Conservation (phyloP, 2,888 invertebrate genomes). For the Drosophila subquinaria region DNA sequence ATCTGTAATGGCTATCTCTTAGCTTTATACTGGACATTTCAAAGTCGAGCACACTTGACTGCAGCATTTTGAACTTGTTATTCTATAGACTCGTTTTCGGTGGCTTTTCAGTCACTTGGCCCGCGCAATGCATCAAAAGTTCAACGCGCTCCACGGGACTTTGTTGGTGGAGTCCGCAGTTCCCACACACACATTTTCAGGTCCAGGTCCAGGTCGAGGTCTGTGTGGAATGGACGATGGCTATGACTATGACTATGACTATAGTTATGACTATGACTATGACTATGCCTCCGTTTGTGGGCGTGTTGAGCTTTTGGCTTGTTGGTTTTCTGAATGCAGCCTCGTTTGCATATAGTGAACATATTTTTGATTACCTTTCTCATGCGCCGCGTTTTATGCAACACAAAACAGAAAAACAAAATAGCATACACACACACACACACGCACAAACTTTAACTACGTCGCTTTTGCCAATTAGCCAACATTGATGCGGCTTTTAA, state of each 20-base stretch:
- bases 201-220: not conserved
- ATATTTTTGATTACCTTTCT: constrained; percentile 58
- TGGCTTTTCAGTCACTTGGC: constrained; percentile 65
- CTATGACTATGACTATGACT: not conserved
- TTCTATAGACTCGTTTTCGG: constrained; percentile 28
- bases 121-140: constrained; percentile 67
- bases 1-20: too few relatives aligned
- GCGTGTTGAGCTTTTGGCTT: constrained; percentile 32
- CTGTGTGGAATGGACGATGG: constrained; percentile 5
- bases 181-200: not conserved
- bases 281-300: constrained; percentile 6
- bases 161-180: constrained; percentile 20
- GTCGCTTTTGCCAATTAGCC: constrained; percentile 70
- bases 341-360: constrained; percentile 53
- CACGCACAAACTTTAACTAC: constrained; percentile 6
- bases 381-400: constrained; percentile 58
- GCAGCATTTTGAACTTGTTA: not conserved
- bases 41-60: not conserved
- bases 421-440: constrained; percentile 10
- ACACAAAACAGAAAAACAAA: constrained; percentile 45
- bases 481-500: constrained; percentile 57
- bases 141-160: constrained; percentile 64
- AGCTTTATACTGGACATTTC: not conserved
- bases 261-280: not conserved
- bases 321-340: constrained; percentile 21